Base-by-base conservation (phyloP, 2,113 vertebrate genomes). In the Nothobranchius kuhntae region DNA sequence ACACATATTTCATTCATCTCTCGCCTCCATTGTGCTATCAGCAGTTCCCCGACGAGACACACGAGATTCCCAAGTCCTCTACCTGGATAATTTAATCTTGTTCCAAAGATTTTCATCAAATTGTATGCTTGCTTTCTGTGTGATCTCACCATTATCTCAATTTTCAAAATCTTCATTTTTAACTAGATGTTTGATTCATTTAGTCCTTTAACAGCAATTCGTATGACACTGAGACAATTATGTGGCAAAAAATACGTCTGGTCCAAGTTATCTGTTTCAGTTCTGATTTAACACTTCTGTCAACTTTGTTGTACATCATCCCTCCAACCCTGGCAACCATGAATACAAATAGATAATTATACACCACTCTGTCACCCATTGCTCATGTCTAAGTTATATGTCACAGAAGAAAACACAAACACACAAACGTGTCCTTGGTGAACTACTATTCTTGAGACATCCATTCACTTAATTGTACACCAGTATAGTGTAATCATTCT, bases 341-440 rank as follows among this genome's bases (percentile, higher is more conserved):
- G 75, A 82, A 82, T 66, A 72, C 55, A 62, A 51, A 68, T 73
- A 69, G 47, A 70, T 75, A 64, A 77, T 71, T 64, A 72, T 21
- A 67, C 21, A 56, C 11, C 54, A 38, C 38, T 45, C 44, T 60
- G 30, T 68, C 51, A 30, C n/a, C 70, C 58, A 73, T 77, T 60
- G 65, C 54, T 78, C 48, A 76, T 67, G 61, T 71, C 6, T 61
- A 57, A 61, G 70, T 78, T 72, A 26, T 13, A 63, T 48, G 54
- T 40, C 26, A 67, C 7, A 57, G 53, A 57, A 54, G 54, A 71
- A n/a, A 58, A 30, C 7, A 24, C 51, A 42, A 38, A 59, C 57
- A 55, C 2, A 30, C 10, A 13, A n/a, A 57, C 54, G 59, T 45
- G 44, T 45, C 12, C 44, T 45, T 3, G 44, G 9, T 45, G 44